Evolutionary conservation across 2,888 invertebrate genomes (phyloP).

Genomic region (Siphlonurus alternatus): DNA sequence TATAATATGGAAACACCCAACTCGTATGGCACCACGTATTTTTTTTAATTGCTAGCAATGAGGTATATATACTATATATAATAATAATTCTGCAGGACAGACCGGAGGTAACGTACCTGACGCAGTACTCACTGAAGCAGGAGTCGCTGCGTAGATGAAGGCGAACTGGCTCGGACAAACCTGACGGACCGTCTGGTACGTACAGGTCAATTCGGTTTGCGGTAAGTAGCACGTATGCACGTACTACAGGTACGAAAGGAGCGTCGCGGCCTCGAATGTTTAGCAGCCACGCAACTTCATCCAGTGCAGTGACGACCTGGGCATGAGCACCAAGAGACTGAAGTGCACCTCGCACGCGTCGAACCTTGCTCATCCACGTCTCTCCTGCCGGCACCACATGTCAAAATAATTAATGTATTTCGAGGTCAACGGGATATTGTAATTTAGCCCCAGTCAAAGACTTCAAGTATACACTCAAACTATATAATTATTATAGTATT

Average conservation of each 20-base stretch:
- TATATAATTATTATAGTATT: background rate
- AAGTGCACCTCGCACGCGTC: slow-evolving; percentile 44
- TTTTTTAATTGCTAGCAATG: too few species aligned
- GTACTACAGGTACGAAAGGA: slow-evolving; percentile 61
- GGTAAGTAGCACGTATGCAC: slow-evolving; percentile 55
- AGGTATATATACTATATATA: too few species aligned
- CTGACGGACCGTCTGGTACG: slow-evolving; percentile 28
- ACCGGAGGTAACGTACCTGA: too few species aligned
- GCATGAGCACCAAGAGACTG: slow-evolving; percentile 46
- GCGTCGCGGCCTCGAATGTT: slow-evolving; percentile 78
- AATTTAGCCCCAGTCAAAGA: too few species aligned
- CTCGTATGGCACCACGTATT: too few species aligned
- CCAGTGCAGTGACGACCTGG: slow-evolving; percentile 68
- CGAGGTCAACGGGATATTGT: too few species aligned
- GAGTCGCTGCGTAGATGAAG: slow-evolving; percentile 34
- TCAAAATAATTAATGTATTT: too few species aligned
- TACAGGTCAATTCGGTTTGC: slow-evolving; percentile 48
- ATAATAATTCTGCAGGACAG: too few species aligned
- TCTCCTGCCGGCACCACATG: too few species aligned
- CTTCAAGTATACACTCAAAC: background rate
- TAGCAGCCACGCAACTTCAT: slow-evolving; percentile 76
- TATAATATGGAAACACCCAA: too few species aligned
- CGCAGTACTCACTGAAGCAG: slow-evolving; percentile 41
- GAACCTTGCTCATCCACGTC: slow-evolving; percentile 60
- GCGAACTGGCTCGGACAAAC: slow-evolving; percentile 31